Base-by-base conservation (phyloP, 2,113 vertebrate species). In the Paramisgurnus dabryanus region DNA sequence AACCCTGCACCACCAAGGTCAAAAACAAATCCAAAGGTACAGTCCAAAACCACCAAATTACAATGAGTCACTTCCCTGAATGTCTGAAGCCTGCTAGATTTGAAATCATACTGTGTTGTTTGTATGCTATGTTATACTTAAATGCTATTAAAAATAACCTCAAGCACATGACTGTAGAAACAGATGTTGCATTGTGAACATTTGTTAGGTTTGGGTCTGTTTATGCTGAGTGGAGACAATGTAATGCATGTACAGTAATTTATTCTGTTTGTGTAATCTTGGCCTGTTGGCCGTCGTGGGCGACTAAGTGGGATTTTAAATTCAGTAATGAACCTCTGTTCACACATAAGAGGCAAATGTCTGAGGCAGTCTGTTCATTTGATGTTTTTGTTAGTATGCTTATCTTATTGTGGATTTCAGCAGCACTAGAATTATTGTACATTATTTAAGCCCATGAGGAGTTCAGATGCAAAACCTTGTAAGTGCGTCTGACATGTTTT, bases 21-120 rank as follows among this genome's bases (percentile, higher is more conserved):
- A 95, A 95, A 91, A 89, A 93, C 0, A 96, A 95, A 88, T 74
- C 92, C 86, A 96, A 95, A 97, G 96, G 96, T 96, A 39, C 90
- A 91, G 80, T 53, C 5, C 50, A 55, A 18, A 27, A 8, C 8
- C 9, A 45, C 34, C 41, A 41, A 43, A 76, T 41, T 27, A 57
- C 8, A 18, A 17, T 18, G 13, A 58, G 7, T 58, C 17, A 58
- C 7, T 58, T 0, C 7, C 6, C 17, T n/a, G 55, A 58, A 58
- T 58, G 55, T 18, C 8, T 22, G 22, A 22, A 22, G 22, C 22
- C 22, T 53, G 50, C 47, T 49, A 49, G 49, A 50, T 50, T 12
- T 9, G 0, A 50, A 11, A 12, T 50, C 11, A 50, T 50, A 12
- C 49, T 50, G 49, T 11, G 49, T 49, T 49, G 47, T 53, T 49